phyloP scores from a whole-genome alignment of 64 coral and sea anemone species.

The Porites australiensis region DNA sequence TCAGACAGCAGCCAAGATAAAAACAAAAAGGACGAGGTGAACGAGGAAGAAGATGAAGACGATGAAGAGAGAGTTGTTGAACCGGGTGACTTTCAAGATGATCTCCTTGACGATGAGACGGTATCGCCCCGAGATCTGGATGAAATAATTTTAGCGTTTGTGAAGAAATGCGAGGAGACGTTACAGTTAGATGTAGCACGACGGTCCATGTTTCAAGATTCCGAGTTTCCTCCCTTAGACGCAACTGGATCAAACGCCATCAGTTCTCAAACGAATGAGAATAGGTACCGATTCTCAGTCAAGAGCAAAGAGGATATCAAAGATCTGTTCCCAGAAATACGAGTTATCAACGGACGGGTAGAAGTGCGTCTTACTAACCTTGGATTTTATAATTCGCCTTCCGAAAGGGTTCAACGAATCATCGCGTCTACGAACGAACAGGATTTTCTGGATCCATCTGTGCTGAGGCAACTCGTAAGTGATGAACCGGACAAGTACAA shows the following conservation, averaged over 20 bases:
- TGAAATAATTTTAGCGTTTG: constrained; percentile 81
- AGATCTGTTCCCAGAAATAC: constrained; percentile 10
- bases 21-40: neutral
- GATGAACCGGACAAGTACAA: constrained; percentile 58
- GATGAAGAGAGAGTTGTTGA: neutral
- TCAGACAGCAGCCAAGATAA: neutral
- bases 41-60: neutral
- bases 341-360: constrained; percentile 53
- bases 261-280: neutral
- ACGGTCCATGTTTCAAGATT: constrained; percentile 39
- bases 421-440: constrained; percentile 46
- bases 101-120: constrained; percentile 58
- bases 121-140: constrained; percentile 65
- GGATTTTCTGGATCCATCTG: constrained; percentile 65
- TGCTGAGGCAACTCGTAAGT: constrained; percentile 34
- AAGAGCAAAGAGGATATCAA: neutral
- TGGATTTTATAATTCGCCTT: constrained; percentile 42
- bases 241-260: neutral
- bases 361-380: constrained; percentile 69
- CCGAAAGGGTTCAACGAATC: constrained; percentile 21
- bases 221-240: constrained; percentile 70
- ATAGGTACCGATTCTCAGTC: neutral
- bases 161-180: constrained; percentile 68
- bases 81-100: constrained; percentile 35
- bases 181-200: constrained; percentile 6